Conservation (phyloP, 2,888 invertebrate genomes). For the Agriopis leucophaearia region DNA sequence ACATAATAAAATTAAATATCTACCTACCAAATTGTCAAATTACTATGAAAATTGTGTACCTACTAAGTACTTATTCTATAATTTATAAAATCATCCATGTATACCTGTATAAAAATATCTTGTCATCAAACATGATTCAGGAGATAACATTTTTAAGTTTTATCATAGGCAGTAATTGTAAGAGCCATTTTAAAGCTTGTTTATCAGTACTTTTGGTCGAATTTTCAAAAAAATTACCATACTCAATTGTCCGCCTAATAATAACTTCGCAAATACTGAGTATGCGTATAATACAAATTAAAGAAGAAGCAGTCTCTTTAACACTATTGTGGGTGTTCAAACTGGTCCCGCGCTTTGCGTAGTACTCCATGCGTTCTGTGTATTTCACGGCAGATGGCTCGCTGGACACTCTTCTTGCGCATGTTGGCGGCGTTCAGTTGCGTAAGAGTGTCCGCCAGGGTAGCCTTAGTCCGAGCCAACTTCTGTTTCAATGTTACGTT, state of each 20-base stretch:
- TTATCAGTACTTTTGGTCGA: constrained; percentile 17
- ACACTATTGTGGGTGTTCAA: constrained; percentile 80
- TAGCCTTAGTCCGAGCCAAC: constrained; percentile 89
- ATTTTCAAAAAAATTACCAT: background rate
- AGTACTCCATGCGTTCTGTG: constrained; percentile 92
- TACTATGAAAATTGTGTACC: constrained; percentile 7
- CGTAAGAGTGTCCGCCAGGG: constrained; percentile 91
- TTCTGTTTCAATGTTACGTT: constrained; percentile 90
- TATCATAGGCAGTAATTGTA: constrained; percentile 10
- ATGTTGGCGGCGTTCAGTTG: constrained; percentile 92
- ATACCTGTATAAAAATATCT: constrained; percentile 14
- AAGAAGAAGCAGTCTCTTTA: background rate
- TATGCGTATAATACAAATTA: background rate
- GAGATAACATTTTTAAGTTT: constrained; percentile 5
- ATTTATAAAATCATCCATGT: background rate
- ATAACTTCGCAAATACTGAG: background rate
- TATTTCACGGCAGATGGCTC: constrained; percentile 93
- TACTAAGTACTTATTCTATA: constrained; percentile 21
- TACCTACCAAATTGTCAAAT: constrained; percentile 25
- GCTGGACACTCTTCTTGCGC: constrained; percentile 93
- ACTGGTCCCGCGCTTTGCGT: constrained; percentile 90
- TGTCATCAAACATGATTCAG: constrained; percentile 10
- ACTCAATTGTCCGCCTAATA: background rate
- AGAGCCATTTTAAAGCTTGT: constrained; percentile 20
- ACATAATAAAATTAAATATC: constrained; percentile 2